These are phyloP conservation scores for Manis crassicaudata DNA, from an alignment of 2,797 vertebrate species.

Conservation along the genomic window DNA sequence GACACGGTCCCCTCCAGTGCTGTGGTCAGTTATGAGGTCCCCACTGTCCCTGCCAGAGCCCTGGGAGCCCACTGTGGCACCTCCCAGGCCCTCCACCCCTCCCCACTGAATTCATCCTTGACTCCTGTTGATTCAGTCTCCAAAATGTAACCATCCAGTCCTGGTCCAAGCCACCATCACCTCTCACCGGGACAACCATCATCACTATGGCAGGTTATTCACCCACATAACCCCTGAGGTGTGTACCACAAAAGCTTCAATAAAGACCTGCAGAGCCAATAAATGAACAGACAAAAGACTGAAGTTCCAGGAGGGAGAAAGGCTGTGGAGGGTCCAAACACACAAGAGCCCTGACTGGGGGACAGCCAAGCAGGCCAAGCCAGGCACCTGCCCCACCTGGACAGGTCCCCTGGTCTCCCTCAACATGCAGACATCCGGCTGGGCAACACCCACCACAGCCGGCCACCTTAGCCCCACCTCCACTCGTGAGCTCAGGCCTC, in stretches of 20 bases:
- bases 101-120: neutral
- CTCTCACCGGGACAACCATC: neutral
- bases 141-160: neutral
- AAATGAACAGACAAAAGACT: neutral
- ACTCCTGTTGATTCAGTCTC: neutral
- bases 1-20: too few relatives aligned
- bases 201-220: neutral
- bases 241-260: neutral
- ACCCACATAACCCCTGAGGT: neutral
- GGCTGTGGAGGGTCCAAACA: neutral
- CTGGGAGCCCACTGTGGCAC: rapidly evolving
- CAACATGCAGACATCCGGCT: neutral
- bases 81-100: neutral
- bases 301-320: neutral
- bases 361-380: neutral
- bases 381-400: neutral
- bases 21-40: neutral
- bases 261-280: neutral
- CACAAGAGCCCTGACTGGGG: neutral
- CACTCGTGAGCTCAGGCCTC: neutral
- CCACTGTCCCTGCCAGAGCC: neutral
- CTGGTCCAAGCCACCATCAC: neutral
- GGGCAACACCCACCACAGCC: neutral
- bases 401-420: neutral
- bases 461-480: neutral